phyloP scores from a whole-genome alignment of 2,888 invertebrate species.

The Acanthosepion esculentum region DNA sequence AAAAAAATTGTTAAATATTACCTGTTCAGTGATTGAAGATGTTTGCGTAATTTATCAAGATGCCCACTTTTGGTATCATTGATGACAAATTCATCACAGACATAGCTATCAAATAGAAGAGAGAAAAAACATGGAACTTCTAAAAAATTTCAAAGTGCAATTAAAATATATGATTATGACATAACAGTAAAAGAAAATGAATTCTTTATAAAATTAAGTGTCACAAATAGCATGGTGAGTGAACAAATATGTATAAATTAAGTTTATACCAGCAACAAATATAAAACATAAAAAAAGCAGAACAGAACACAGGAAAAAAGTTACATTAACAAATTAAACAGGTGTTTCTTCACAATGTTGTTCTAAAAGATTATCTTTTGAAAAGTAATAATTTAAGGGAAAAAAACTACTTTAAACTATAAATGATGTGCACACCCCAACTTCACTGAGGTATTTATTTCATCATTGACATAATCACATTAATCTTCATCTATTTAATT shows the following conservation, averaged over 20 bases:
- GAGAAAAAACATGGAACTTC: not conserved
- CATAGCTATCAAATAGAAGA: slow-evolving; percentile 79
- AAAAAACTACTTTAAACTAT: too few species aligned
- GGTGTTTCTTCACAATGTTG: not conserved
- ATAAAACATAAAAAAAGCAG: not conserved
- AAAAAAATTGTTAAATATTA: slow-evolving; percentile 49
- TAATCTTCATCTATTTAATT: not conserved
- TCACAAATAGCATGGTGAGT: not conserved
- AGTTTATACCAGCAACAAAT: not conserved
- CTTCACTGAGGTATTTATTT: not conserved
- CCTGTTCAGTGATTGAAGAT: slow-evolving; percentile 67
- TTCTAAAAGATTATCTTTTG: too few species aligned
- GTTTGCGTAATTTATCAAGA: slow-evolving; percentile 70
- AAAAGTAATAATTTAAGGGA: too few species aligned
- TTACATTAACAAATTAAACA: not conserved
- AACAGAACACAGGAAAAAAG: not conserved
- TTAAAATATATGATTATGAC: not conserved
- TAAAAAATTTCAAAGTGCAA: not conserved
- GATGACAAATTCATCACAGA: slow-evolving; percentile 86
- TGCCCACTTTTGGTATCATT: slow-evolving; percentile 80
- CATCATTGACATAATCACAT: not conserved
- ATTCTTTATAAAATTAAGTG: too few species aligned
- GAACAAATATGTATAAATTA: not conserved
- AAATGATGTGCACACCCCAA: too few species aligned
- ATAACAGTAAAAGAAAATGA: too few species aligned